A percentile compares a stretch with the other conserved stretches of the same genome.
Evolutionary conservation across 1,140 invertebrate genomes (phyloP).

Genomic region (Trichonephila clavipes): DNA sequence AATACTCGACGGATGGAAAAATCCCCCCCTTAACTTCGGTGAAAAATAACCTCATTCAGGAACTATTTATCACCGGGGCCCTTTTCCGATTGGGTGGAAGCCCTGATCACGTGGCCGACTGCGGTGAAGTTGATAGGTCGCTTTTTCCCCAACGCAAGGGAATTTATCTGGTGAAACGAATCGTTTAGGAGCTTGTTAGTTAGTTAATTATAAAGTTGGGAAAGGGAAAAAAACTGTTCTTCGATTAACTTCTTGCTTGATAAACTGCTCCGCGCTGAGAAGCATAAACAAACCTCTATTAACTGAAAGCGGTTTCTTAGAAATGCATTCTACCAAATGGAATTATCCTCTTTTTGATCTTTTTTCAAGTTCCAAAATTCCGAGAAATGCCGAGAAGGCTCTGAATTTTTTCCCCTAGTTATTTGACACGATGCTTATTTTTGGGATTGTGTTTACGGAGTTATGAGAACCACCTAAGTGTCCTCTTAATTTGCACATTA

Average conservation of each 20-base stretch:
- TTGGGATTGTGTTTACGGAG: too few species aligned
- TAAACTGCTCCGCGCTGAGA: not conserved
- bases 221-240: not conserved
- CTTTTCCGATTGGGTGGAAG: slow-evolving; percentile 26
- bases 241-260: slow-evolving; percentile 40
- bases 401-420: not conserved
- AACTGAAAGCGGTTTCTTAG: not conserved
- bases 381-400: not conserved
- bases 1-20: slow-evolving; percentile 59
- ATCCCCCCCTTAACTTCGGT: slow-evolving; percentile 41
- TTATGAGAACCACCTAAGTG: too few species aligned
- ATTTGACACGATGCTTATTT: too few species aligned
- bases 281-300: not conserved
- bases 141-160: not conserved
- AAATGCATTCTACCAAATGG: not conserved
- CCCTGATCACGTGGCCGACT: not conserved
- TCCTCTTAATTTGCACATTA: too few species aligned
- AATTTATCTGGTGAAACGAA: not conserved
- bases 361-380: not conserved
- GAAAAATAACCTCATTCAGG: slow-evolving; percentile 44
- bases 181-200: slow-evolving; percentile 31
- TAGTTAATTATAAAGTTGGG: slow-evolving; percentile 36
- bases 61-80: slow-evolving; percentile 4
- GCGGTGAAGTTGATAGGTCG: slow-evolving; percentile 8
- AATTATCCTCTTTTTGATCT: not conserved